phyloP scores from a whole-genome alignment of 30 jellyfish, hydroid and myxozoan genomes.

The Aurelia sp. region DNA sequence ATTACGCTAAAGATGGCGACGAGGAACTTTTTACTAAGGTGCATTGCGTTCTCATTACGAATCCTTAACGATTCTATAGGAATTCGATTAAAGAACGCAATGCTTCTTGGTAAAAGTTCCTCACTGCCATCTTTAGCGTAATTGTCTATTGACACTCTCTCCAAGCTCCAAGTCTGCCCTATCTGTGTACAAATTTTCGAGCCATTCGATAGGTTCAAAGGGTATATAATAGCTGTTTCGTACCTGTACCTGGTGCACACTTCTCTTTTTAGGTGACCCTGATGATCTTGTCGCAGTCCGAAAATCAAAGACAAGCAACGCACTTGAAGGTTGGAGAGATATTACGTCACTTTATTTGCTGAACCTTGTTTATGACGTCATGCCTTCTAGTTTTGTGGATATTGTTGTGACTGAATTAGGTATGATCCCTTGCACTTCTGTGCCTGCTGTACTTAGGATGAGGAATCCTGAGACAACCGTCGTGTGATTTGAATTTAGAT shows the following conservation, averaged over 20 bases:
- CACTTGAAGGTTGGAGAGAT: conserved; percentile 91
- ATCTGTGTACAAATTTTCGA: too few relatives aligned
- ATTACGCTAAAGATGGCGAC: too few relatives aligned
- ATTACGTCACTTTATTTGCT: conserved; percentile 70
- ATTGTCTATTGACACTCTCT: too few relatives aligned
- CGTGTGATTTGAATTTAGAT: neutral
- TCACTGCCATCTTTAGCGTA: too few relatives aligned
- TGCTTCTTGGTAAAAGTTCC: too few relatives aligned
- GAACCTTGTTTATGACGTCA: conserved; percentile 96
- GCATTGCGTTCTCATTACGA: too few relatives aligned
- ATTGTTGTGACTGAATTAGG: conserved; percentile 97
- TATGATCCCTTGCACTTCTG: conserved; percentile 99
- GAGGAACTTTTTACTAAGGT: too few relatives aligned
- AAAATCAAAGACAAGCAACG: conserved; percentile 47
- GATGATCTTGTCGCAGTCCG: conserved; percentile 76
- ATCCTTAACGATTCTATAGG: too few relatives aligned
- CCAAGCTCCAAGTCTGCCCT: too few relatives aligned
- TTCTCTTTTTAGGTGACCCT: conserved; percentile 86
- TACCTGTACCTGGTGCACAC: neutral
- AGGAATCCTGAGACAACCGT: conserved; percentile 34
- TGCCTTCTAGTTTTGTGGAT: conserved; percentile 94
- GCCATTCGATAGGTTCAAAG: too few relatives aligned
- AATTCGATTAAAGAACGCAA: too few relatives aligned
- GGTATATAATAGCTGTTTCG: too few relatives aligned
- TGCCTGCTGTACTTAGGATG: conserved; percentile 92